Percentiles rank a stretch among this genome's conserved stretches.
phyloP scores from a whole-genome alignment of 2,797 vertebrate species.

The Carcharodon carcharias region DNA sequence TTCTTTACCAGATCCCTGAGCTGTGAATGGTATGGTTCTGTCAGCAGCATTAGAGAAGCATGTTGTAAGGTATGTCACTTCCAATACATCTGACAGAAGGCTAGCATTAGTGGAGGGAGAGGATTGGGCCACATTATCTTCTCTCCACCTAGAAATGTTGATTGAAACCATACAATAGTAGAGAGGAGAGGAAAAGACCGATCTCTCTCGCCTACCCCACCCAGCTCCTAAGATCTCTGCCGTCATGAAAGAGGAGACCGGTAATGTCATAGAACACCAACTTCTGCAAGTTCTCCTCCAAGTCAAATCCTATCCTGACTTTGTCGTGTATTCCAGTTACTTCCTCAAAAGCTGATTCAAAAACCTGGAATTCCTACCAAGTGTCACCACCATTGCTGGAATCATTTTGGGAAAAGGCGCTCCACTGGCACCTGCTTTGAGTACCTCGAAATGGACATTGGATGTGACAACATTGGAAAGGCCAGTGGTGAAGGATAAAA shows the following conservation, averaged over 20 bases:
- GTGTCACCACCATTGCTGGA: background rate
- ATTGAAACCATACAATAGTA: background rate
- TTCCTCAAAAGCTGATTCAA: background rate
- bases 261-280: background rate
- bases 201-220: background rate
- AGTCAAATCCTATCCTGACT: background rate
- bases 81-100: background rate
- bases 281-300: background rate
- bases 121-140: background rate
- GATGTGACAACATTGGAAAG: no score
- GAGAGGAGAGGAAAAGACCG: background rate
- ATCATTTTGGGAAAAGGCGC: background rate
- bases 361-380: background rate
- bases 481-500: no score
- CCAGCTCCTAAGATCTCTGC: background rate
- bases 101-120: background rate
- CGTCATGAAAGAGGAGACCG: background rate
- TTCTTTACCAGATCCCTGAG: background rate
- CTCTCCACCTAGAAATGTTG: background rate
- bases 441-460: background rate
- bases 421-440: background rate
- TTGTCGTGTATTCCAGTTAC: background rate
- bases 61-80: background rate
- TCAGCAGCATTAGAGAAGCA: background rate
- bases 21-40: background rate